These are phyloP conservation scores for Salticus scenicus DNA, from an alignment of 2,888 invertebrate species.

Conservation along the genomic window DNA sequence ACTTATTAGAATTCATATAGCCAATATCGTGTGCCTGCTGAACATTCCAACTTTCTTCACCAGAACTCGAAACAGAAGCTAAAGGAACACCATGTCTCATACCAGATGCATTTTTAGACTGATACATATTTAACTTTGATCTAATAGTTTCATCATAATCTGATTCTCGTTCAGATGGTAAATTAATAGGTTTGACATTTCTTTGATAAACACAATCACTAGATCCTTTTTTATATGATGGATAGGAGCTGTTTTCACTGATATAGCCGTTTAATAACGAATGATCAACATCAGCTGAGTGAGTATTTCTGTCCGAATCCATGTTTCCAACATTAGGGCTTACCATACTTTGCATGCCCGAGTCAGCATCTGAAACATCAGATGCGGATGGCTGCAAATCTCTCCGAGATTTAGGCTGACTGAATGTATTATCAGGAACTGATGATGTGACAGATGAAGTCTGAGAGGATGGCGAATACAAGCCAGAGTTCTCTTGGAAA, in stretches of 20 bases:
- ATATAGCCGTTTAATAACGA: slow-evolving; percentile 36
- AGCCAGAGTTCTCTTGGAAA: slow-evolving; percentile 64
- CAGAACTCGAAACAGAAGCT: slow-evolving; percentile 35
- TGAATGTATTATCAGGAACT: slow-evolving; percentile 52
- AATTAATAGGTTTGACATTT: background rate
- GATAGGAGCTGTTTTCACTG: slow-evolving; percentile 22
- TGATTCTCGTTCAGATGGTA: slow-evolving; percentile 34
- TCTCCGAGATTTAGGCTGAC: slow-evolving; percentile 36
- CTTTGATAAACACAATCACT: slow-evolving; percentile 7
- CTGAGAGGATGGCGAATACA: slow-evolving; percentile 65
- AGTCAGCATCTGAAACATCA: slow-evolving; percentile 65
- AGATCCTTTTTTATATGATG: slow-evolving; percentile 28
- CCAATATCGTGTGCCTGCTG: slow-evolving; percentile 33
- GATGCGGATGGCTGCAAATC: slow-evolving; percentile 56
- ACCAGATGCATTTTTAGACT: slow-evolving; percentile 18
- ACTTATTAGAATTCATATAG: slow-evolving; percentile 1
- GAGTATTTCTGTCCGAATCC: slow-evolving; percentile 36
- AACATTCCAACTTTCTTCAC: slow-evolving; percentile 19
- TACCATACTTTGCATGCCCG: slow-evolving; percentile 67
- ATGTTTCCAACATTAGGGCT: slow-evolving; percentile 49
- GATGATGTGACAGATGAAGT: slow-evolving; percentile 61
- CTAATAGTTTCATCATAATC: slow-evolving; percentile 40
- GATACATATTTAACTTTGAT: slow-evolving; percentile 34
- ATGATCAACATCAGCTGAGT: slow-evolving; percentile 37
- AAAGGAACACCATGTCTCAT: slow-evolving; percentile 39